These are phyloP conservation scores for Schizotus pectinicornis DNA, from an alignment of 2,888 invertebrate genomes.

Conservation along the genomic window DNA sequence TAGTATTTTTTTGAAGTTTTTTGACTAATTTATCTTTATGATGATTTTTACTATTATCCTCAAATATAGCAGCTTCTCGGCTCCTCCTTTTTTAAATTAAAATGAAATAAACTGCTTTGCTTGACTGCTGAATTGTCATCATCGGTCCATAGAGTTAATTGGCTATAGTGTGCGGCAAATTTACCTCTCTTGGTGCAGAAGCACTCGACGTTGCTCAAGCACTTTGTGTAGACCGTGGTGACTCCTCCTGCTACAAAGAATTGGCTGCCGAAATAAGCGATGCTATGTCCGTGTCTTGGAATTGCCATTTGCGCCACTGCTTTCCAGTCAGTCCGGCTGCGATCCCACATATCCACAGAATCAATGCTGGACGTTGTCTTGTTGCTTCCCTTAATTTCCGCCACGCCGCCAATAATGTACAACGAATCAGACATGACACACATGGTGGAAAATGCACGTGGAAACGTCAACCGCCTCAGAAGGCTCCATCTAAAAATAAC, in stretches of 20 bases:
- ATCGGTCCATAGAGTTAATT: neutral
- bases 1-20: too few relatives aligned
- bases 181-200: constrained; percentile 66
- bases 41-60: too few relatives aligned
- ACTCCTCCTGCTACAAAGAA: constrained; percentile 71
- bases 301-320: constrained; percentile 67
- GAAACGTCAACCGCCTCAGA: constrained; percentile 63
- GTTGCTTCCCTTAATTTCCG: constrained; percentile 25
- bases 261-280: constrained; percentile 69
- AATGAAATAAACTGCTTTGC: neutral
- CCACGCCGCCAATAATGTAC: constrained; percentile 73
- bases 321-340: constrained; percentile 64
- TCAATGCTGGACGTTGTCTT: constrained; percentile 63
- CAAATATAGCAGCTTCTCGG: too few relatives aligned
- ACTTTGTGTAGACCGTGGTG: constrained; percentile 69
- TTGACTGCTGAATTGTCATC: neutral
- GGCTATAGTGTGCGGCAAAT: too few relatives aligned
- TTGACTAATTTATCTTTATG: too few relatives aligned
- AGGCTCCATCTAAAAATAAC: constrained; percentile 63
- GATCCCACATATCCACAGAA: constrained; percentile 68
- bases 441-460: constrained; percentile 62
- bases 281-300: constrained; percentile 70
- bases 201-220: constrained; percentile 70
- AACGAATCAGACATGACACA: constrained; percentile 66
- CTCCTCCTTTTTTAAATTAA: too few relatives aligned